A percentile compares a stretch with the other conserved stretches of the same genome.
Evolutionary conservation across 2,888 invertebrate species (phyloP).

Genomic region (Eretmocerus hayati): DNA sequence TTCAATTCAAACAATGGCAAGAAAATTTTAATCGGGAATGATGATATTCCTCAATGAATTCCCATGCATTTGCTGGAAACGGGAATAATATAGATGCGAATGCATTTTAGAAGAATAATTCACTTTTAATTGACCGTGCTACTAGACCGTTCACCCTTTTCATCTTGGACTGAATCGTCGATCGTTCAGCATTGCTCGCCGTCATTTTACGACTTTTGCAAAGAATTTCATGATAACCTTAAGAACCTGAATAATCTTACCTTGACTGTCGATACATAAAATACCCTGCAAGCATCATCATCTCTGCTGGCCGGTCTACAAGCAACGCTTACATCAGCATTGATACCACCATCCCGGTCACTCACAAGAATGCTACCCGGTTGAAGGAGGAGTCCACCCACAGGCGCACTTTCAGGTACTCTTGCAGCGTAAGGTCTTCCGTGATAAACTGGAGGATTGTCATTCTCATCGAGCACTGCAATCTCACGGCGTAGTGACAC

Average conservation of each 20-base stretch:
- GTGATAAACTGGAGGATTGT: slow-evolving; percentile 69
- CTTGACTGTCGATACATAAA: slow-evolving; percentile 60
- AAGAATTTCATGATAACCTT: too few species aligned
- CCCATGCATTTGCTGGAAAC: too few species aligned
- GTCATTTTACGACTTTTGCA: too few species aligned
- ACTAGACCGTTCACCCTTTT: too few species aligned
- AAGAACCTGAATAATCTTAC: slow-evolving; percentile 44
- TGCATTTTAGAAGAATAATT: too few species aligned
- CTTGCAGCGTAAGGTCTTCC: slow-evolving; percentile 67
- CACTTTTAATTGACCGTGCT: too few species aligned
- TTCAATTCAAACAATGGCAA: too few species aligned
- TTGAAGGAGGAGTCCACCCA: slow-evolving; percentile 59
- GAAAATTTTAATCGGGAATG: too few species aligned
- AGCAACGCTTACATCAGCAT: slow-evolving; percentile 61
- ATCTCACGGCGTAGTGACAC: slow-evolving; percentile 71
- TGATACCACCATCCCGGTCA: slow-evolving; percentile 66
- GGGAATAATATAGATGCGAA: too few species aligned
- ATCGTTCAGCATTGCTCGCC: too few species aligned
- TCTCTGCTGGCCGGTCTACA: slow-evolving; percentile 59
- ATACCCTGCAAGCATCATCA: slow-evolving; percentile 64
- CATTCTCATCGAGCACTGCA: slow-evolving; percentile 71
- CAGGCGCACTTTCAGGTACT: slow-evolving; percentile 61
- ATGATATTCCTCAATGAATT: too few species aligned
- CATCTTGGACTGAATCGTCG: too few species aligned
- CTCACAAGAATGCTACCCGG: slow-evolving; percentile 55